phyloP scores from a whole-genome alignment of 2,797 vertebrate species.

The Lutjanus campechanus region DNA sequence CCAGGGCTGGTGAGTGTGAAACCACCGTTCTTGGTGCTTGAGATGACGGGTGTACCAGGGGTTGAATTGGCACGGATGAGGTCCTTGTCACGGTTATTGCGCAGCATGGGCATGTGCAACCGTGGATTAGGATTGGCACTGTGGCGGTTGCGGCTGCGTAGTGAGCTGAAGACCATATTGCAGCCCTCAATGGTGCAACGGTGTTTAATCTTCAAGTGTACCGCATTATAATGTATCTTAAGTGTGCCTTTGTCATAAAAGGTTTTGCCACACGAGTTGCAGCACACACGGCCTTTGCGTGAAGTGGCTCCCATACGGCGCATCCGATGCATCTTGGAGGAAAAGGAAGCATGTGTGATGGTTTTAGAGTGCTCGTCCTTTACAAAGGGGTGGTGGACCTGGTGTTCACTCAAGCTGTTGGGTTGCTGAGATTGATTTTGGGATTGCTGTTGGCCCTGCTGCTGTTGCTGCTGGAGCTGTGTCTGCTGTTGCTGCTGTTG shows the following conservation, averaged over 20 bases:
- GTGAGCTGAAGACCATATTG: slow-evolving; percentile 97
- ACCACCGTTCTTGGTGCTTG: slow-evolving; percentile 93
- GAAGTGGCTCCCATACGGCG: slow-evolving; percentile 97
- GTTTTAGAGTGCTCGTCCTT: slow-evolving; percentile 87
- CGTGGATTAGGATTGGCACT: slow-evolving; percentile 98
- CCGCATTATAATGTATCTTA: slow-evolving; percentile 99
- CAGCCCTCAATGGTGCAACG: slow-evolving; percentile 96
- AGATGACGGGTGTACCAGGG: slow-evolving; percentile 95
- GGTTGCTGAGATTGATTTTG: slow-evolving; percentile 78
- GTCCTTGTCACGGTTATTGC: slow-evolving; percentile 99
- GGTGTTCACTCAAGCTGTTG: slow-evolving; percentile 83
- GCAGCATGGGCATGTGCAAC: slow-evolving; percentile 93
- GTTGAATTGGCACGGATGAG: slow-evolving; percentile 94
- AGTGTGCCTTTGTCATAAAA: slow-evolving; percentile 94
- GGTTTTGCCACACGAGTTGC: slow-evolving; percentile 98
- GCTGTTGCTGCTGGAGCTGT: slow-evolving; percentile 83
- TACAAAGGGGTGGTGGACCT: slow-evolving; percentile 85
- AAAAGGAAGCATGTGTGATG: slow-evolving; percentile 94
- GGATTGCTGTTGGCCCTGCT: slow-evolving; percentile 79
- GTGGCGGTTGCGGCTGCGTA: slow-evolving; percentile 96
- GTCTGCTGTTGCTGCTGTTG: slow-evolving; percentile 80
- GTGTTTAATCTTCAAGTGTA: slow-evolving; percentile 99
- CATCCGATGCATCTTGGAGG: slow-evolving; percentile 97
- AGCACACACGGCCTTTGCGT: slow-evolving; percentile 97
- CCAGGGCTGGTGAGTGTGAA: slow-evolving; percentile 96